phyloP scores from a whole-genome alignment of 2,888 invertebrate genomes.

The Pocota personata region DNA sequence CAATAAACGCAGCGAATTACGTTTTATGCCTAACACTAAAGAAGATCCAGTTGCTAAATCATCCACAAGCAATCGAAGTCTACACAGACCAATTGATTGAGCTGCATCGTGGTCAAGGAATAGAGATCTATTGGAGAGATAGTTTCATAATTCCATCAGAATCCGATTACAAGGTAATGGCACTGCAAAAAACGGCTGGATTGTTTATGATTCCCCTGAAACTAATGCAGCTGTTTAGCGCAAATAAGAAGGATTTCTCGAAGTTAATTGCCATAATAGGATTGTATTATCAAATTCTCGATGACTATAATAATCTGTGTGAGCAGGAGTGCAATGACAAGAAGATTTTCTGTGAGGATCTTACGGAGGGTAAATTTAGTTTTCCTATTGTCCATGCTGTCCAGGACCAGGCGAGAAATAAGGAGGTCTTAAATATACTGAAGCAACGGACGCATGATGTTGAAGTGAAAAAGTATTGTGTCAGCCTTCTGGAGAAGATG shows the following conservation, averaged over 20 bases:
- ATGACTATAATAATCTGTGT: slow-evolving; percentile 95
- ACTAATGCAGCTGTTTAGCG: slow-evolving; percentile 97
- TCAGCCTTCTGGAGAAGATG: slow-evolving; percentile 90
- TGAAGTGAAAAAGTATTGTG: slow-evolving; percentile 96
- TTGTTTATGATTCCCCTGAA: slow-evolving; percentile 96
- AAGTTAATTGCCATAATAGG: slow-evolving; percentile 93
- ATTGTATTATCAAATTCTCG: slow-evolving; percentile 97
- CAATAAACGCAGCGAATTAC: slow-evolving; percentile 92
- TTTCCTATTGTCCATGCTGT: slow-evolving; percentile 98
- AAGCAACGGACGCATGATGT: slow-evolving; percentile 94
- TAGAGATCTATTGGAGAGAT: slow-evolving; percentile 99
- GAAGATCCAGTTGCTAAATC: slow-evolving; percentile 85
- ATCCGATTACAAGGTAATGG: slow-evolving; percentile 96
- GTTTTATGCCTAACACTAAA: too few relatives aligned
- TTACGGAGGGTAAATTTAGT: slow-evolving; percentile 99
- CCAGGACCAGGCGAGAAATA: slow-evolving; percentile 88
- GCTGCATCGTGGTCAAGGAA: slow-evolving; percentile 97
- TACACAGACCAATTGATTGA: slow-evolving; percentile 95
- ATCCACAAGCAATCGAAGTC: slow-evolving; percentile 92
- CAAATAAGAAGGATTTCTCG: slow-evolving; percentile 92
- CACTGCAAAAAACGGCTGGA: slow-evolving; percentile 96
- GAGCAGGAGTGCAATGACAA: slow-evolving; percentile 94
- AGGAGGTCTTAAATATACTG: slow-evolving; percentile 93
- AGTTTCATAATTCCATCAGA: slow-evolving; percentile 96
- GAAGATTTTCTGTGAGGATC: slow-evolving; percentile 89